phyloP scores from a whole-genome alignment of 2,113 vertebrate species.

The Brachyistius frenatus region DNA sequence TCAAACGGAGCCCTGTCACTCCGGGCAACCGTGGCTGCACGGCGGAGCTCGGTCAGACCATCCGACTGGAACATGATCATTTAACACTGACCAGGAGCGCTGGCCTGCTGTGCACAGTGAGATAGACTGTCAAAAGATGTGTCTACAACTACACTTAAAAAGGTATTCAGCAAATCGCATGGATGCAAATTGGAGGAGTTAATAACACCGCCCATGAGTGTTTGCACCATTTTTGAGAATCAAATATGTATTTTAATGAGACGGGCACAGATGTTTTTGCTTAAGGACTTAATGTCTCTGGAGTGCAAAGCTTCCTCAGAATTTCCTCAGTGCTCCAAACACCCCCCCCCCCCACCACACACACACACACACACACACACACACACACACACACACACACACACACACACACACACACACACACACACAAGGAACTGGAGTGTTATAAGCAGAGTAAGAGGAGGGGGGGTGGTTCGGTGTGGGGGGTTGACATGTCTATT shows the following conservation, averaged over 20 bases:
- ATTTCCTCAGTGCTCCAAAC: constrained; percentile 19
- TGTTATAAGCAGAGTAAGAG: background rate
- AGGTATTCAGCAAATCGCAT: constrained; percentile 18
- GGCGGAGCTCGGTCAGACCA: constrained; percentile 9
- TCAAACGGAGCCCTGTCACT: constrained; percentile 27
- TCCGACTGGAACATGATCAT: constrained; percentile 46
- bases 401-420: too few species aligned
- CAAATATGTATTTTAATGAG: constrained; percentile 35
- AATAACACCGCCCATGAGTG: background rate
- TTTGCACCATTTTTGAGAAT: background rate
- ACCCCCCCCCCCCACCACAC: background rate
- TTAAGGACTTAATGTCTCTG: background rate
- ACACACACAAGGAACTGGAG: constrained; percentile 6
- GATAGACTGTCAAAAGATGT: constrained; percentile 2
- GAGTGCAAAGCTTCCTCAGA: background rate
- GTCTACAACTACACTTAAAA: background rate
- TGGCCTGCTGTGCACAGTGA: background rate
- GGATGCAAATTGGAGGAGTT: constrained; percentile 17
- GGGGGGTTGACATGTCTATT: constrained; percentile 57
- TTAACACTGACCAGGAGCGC: constrained; percentile 23
- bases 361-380: too few species aligned
- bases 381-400: too few species aligned
- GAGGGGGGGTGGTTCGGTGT: background rate
- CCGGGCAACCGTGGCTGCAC: constrained; percentile 8
- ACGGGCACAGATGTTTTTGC: constrained; percentile 21